Evolutionary conservation across 1,140 invertebrate species (phyloP), one percentile per base, ranked within the genome.

Genomic region (Nephotettix cincticeps): DNA sequence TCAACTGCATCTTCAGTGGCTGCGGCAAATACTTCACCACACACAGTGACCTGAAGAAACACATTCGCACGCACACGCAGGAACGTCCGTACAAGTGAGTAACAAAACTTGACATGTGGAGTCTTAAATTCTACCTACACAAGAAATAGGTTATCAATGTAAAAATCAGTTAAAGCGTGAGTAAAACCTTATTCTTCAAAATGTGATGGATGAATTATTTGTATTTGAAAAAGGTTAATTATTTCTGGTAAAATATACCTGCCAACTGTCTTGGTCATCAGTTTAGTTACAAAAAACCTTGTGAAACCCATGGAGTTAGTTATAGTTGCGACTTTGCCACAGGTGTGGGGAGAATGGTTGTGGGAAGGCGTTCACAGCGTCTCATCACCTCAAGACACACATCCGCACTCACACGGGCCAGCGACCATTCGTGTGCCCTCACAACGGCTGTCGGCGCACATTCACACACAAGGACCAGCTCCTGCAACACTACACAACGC

Each of bases 1-100:
- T 97, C 81, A 96, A 97, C 81, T 98, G 96, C 83, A 86, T 90
- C 77, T 84, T 89, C 71, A 85, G 87, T 76, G 91, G 91, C 70
- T 98, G 95, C 78, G 85, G 88, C 56, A 97, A 97, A 82, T 93
- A 90, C 81, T 98, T 98, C 81, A 98, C 95, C 9, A 98, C 96
- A 30, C 82, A 95, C 56, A 96, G 93, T 81, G 95, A 97, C 83
- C 85, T 97, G 74, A 93, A 95, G 81, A 98, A 97, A 88, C 96
- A 98, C 81, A 88, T 89, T 75, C 86, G 95, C 70, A 95, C 93
- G 51, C 95, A 98, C 77, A 96, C 95, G 66, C 92, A 95, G 81
- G 94, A 97, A 83, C 88, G 93, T 78, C 94, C 94, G 1, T 97
- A 94, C 84, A 93, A 90, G 93, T 94, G 86, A 83, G 86, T 86